These are phyloP conservation scores for Daboia siamensis DNA, from an alignment of 2,113 vertebrate species.

Conservation along the genomic window DNA sequence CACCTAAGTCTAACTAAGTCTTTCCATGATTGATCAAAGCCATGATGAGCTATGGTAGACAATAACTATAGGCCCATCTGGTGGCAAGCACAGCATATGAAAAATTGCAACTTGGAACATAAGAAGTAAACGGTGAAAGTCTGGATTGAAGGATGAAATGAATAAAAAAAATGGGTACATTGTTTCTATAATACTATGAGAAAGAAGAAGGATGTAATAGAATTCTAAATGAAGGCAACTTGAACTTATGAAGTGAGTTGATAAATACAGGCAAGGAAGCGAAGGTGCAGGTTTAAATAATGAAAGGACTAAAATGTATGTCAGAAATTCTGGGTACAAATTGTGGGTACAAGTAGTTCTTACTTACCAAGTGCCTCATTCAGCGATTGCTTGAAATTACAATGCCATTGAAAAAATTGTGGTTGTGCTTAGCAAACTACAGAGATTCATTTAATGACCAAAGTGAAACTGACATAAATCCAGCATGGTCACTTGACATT, in stretches of 20 bases:
- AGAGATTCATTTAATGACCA: not conserved
- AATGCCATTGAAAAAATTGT: not conserved
- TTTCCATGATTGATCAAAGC: not conserved
- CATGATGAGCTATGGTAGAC: not conserved
- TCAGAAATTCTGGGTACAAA: not conserved
- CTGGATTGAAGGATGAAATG: not conserved
- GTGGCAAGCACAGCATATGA: not conserved
- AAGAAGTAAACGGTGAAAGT: not conserved
- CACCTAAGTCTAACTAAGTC: not conserved
- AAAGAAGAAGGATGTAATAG: not conserved
- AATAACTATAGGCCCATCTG: not conserved
- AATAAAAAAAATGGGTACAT: not conserved
- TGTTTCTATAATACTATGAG: not conserved
- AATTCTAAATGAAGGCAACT: not conserved
- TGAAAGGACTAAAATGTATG: not conserved
- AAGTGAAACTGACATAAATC: not conserved
- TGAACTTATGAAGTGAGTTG: not conserved
- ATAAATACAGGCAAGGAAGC: not conserved
- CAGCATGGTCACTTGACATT: not conserved
- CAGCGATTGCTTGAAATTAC: not conserved
- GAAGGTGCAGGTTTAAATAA: not conserved
- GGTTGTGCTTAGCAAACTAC: not conserved
- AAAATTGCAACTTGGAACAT: not conserved
- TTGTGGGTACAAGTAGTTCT: not conserved
- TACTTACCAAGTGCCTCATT: not conserved